Conservation (phyloP, 2,888 invertebrate genomes). For the Agrochola lychnidis region DNA sequence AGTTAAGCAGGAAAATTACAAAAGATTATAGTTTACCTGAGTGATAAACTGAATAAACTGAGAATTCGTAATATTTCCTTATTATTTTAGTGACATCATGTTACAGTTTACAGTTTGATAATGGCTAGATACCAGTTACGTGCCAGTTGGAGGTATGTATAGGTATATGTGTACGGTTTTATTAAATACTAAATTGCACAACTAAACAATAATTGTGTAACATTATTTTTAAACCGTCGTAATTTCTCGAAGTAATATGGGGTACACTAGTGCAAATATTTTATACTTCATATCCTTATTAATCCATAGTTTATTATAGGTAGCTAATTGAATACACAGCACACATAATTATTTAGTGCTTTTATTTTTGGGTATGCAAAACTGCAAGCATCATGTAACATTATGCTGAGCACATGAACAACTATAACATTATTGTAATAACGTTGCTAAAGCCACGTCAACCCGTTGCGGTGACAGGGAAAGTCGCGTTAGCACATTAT, state of each 20-base stretch:
- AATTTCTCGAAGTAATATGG: not conserved
- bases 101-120: not conserved
- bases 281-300: too few species aligned
- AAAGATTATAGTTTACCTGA: not conserved
- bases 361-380: not conserved
- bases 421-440: conserved; percentile 36
- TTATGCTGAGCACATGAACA: not conserved
- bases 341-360: too few species aligned
- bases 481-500: conserved; percentile 28
- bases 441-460: conserved; percentile 21
- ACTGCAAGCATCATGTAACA: not conserved
- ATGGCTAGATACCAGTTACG: conserved; percentile 5
- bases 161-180: not conserved
- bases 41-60: conserved; percentile 9
- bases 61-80: not conserved
- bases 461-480: conserved; percentile 16
- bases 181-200: not conserved
- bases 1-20: not conserved
- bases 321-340: too few species aligned
- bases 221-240: not conserved
- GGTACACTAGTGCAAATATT: too few species aligned
- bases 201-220: conserved; percentile 1
- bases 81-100: not conserved
- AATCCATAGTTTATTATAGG: too few species aligned
- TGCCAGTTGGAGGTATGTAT: not conserved